Evolutionary conservation across 2,888 invertebrate genomes (phyloP), one percentile per base, ranked within the genome.

Genomic region (Syrphus vitripennis): DNA sequence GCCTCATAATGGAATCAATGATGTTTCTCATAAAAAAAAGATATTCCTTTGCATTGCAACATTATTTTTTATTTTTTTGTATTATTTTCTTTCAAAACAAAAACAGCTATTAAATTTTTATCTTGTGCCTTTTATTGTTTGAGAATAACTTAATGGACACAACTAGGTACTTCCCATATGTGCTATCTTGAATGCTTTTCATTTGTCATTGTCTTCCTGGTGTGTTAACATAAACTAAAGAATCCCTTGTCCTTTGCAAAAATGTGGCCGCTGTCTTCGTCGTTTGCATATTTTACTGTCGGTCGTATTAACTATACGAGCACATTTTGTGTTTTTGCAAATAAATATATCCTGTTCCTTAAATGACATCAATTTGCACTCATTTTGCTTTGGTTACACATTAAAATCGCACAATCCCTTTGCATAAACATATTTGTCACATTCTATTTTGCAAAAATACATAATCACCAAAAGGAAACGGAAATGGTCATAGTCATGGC

Each of bases 401-500:
- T 71, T 24, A 63, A 71, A 71, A 63, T 42, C 53, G 16, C 63
- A n/a, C n/a, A 71, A n/a, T 37, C 45, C 29, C 42, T 16, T 61
- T 29, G 19, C 21, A 42, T 50, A 45, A 19, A 19, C 71, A 79
- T 71, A 63, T 75, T 82, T 71, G 65, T 77, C 65, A 72, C 71
- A 77, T 82, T 82, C 77, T 65, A 77, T 59, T 71, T 59, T 29
- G 63, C 57, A 75, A 72, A 9, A 9, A 74, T 53, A 31, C 57
- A 21, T 75, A 59, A 65, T 65, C 75, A 50, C 70, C 65, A 59
- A 78, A 76, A 80, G 80, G 75, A 83, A 75, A 70, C 83, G 83
- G 83, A 83, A 83, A 75, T 65, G 74, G 79, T 83, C 63, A 63
- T 57, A 63, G 63, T 65, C 21, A 34, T 42, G 65, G 70, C 55